Evolutionary conservation across 2,113 vertebrate genomes (phyloP).

Genomic region (Cyphomyrus discorhynchus): DNA sequence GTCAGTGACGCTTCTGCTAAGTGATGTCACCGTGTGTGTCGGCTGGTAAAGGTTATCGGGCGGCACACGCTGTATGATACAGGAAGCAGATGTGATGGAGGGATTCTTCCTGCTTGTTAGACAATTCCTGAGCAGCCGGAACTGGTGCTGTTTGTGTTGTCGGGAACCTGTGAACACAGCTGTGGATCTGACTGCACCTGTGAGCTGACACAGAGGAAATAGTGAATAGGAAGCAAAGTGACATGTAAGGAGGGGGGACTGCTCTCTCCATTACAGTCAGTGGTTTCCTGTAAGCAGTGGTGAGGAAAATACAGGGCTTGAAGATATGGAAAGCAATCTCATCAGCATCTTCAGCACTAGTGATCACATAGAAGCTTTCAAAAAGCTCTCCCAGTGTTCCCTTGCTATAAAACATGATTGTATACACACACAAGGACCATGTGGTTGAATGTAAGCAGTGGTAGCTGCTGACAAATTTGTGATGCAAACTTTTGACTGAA

Average conservation of each 20-base stretch:
- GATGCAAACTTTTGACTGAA: background rate
- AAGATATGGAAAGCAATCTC: background rate
- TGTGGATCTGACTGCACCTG: slow-evolving; percentile 26
- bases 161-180: slow-evolving; percentile 16
- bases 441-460: background rate
- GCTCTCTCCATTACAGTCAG: slow-evolving; percentile 37
- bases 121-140: background rate
- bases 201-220: background rate
- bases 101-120: slow-evolving; percentile 30
- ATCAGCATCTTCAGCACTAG: background rate
- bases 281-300: slow-evolving; percentile 66
- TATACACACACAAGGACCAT: background rate
- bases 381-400: background rate
- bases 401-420: background rate
- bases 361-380: background rate
- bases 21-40: background rate
- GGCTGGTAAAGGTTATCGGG: background rate
- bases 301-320: slow-evolving; percentile 40
- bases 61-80: slow-evolving; percentile 27
- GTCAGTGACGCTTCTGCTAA: background rate
- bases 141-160: background rate
- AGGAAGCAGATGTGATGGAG: slow-evolving; percentile 33
- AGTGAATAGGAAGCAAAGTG: background rate
- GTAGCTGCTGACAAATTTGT: background rate
- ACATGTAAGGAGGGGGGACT: slow-evolving; percentile 16